These are phyloP conservation scores for Bagarius yarrelli DNA, from an alignment of 2,113 vertebrate species.

Conservation along the genomic window DNA sequence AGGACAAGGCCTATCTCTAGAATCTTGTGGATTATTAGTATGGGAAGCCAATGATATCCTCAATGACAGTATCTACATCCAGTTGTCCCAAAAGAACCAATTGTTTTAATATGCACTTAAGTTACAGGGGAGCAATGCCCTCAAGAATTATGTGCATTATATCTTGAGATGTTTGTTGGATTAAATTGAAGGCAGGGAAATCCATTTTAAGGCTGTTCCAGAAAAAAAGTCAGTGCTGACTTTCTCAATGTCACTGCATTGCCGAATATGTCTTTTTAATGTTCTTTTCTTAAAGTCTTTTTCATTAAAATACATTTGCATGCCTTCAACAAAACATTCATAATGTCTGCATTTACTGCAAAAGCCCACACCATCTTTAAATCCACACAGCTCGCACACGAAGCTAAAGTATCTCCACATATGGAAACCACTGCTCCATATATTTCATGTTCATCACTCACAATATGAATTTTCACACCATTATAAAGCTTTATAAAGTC, in stretches of 20 bases:
- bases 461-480: neutral
- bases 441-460: neutral
- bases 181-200: constrained; percentile 43
- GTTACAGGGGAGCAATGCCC: constrained; percentile 42
- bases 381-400: constrained; percentile 29
- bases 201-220: constrained; percentile 31
- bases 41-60: neutral
- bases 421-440: neutral
- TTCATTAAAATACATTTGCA: constrained; percentile 38
- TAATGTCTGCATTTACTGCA: constrained; percentile 38
- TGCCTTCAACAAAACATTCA: constrained; percentile 20
- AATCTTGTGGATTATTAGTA: constrained; percentile 39
- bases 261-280: constrained; percentile 9
- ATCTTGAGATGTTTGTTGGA: constrained; percentile 19
- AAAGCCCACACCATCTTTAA: constrained; percentile 49
- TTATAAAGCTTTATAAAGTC: neutral
- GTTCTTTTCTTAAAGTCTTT: constrained; percentile 40
- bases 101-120: constrained; percentile 39
- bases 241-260: constrained; percentile 38
- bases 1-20: constrained; percentile 38
- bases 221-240: constrained; percentile 27
- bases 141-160: constrained; percentile 40
- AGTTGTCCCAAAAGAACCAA: constrained; percentile 25
- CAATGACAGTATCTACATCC: constrained; percentile 17
- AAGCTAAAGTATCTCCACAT: constrained; percentile 35